Evolutionary conservation across 1,140 invertebrate genomes (phyloP).

Genomic region (Drosophila ironensis): DNA sequence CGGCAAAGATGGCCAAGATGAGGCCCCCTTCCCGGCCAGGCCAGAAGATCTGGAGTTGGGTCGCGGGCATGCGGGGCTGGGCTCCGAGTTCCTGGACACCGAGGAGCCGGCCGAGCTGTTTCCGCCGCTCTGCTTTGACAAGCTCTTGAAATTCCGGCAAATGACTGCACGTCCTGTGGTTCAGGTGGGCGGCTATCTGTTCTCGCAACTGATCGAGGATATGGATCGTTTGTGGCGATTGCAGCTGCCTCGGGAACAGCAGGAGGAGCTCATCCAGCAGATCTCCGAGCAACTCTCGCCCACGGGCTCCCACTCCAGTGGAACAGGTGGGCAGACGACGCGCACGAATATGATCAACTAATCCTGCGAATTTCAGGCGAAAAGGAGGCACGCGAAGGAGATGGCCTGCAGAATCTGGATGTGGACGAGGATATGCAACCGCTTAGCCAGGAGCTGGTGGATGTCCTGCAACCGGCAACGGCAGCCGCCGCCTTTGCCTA

Average conservation of each 20-base stretch:
- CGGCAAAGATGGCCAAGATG: too few relatives aligned
- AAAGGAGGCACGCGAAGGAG: background rate
- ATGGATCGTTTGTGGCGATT: slow-evolving; percentile 69
- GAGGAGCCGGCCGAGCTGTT: slow-evolving; percentile 69
- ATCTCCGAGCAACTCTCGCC: slow-evolving; percentile 71
- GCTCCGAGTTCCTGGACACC: slow-evolving; percentile 62
- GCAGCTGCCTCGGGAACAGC: slow-evolving; percentile 65
- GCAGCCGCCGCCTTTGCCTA: slow-evolving; percentile 74
- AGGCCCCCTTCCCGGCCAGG: background rate
- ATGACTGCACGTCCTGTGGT: background rate
- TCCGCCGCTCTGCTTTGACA: slow-evolving; percentile 66
- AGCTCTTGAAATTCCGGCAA: slow-evolving; percentile 68
- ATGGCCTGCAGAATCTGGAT: background rate
- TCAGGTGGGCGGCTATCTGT: slow-evolving; percentile 52
- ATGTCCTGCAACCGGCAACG: slow-evolving; percentile 61
- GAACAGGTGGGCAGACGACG: background rate
- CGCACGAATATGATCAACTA: too few relatives aligned
- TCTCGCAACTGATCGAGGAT: slow-evolving; percentile 76
- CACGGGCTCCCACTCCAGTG: slow-evolving; percentile 36
- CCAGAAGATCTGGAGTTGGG: background rate
- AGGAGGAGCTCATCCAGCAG: slow-evolving; percentile 62
- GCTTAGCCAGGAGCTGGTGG: slow-evolving; percentile 66
- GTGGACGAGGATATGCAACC: slow-evolving; percentile 48
- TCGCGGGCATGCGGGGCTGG: background rate
- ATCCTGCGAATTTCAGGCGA: too few relatives aligned